phyloP scores from a whole-genome alignment of 2,888 invertebrate genomes.

The Limnephilus marmoratus region DNA sequence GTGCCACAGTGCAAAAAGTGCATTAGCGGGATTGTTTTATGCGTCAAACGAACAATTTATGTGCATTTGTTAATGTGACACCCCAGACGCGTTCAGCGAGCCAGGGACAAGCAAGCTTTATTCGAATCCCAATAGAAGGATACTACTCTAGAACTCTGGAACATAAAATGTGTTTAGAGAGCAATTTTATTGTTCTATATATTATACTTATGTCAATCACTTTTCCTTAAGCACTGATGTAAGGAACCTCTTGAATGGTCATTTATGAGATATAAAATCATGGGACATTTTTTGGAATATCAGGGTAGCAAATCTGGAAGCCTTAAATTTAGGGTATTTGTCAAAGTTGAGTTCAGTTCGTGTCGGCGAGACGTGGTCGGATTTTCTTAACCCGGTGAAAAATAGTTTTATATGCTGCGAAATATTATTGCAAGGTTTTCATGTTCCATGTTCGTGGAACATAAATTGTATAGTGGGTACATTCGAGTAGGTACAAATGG shows the following conservation, averaged over 20 bases:
- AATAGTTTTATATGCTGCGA: background rate
- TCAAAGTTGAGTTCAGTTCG: background rate
- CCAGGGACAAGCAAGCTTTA: background rate
- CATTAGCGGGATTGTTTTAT: conserved; percentile 4
- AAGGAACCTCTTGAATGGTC: background rate
- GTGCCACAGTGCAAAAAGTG: background rate
- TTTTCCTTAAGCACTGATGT: background rate
- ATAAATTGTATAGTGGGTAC: background rate
- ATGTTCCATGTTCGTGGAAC: background rate
- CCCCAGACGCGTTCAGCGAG: background rate
- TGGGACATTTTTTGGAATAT: background rate
- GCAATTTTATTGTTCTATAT: background rate
- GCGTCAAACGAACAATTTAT: background rate
- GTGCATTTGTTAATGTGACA: background rate
- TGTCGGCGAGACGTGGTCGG: background rate
- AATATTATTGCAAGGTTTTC: background rate
- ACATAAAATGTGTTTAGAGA: too few species aligned
- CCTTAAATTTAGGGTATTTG: background rate
- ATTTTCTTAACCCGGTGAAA: background rate
- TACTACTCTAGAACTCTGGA: too few species aligned
- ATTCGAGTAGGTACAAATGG: too few species aligned
- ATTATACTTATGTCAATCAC: background rate
- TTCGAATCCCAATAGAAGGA: background rate
- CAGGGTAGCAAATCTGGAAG: background rate
- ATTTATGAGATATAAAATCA: background rate